A percentile compares a stretch with the other conserved stretches of the same genome.
Conservation (phyloP, 2,797 vertebrate species). For the Pteropus rufus region DNA sequence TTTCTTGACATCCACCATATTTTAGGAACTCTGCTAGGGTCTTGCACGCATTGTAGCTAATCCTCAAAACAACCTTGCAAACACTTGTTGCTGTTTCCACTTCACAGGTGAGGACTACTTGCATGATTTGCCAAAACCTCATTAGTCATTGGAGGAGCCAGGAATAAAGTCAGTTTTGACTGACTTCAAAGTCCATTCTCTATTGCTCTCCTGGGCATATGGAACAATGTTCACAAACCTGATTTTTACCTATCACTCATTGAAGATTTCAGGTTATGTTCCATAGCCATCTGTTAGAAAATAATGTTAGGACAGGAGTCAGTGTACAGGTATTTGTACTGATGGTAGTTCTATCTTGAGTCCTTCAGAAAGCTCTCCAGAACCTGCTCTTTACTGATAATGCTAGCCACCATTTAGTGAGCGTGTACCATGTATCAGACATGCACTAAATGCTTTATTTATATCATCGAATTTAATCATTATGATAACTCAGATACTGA, state of each 20-base stretch:
- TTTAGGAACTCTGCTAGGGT: background rate
- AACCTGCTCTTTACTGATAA: background rate
- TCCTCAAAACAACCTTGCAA: background rate
- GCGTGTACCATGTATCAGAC: background rate
- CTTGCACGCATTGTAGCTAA: background rate
- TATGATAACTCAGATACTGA: background rate
- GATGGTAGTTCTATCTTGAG: background rate
- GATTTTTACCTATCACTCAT: background rate
- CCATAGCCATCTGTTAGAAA: constrained; percentile 14
- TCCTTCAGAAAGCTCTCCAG: constrained; percentile 23
- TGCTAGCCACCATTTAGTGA: background rate
- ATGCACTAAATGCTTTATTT: background rate
- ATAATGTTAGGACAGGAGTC: background rate
- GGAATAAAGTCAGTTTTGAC: background rate
- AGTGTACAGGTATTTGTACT: background rate
- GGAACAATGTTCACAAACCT: background rate
- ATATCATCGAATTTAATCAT: background rate
- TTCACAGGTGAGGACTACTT: background rate
- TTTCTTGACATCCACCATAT: background rate
- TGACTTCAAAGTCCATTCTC: constrained; percentile 1
- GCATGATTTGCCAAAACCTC: background rate
- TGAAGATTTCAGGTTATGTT: constrained; percentile 25
- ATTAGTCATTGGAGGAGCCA: background rate
- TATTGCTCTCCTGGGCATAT: background rate
- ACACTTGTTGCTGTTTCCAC: background rate